These are phyloP conservation scores for Ciona savignyi DNA, from an alignment of 23 tunicate species.

Conservation along the genomic window DNA sequence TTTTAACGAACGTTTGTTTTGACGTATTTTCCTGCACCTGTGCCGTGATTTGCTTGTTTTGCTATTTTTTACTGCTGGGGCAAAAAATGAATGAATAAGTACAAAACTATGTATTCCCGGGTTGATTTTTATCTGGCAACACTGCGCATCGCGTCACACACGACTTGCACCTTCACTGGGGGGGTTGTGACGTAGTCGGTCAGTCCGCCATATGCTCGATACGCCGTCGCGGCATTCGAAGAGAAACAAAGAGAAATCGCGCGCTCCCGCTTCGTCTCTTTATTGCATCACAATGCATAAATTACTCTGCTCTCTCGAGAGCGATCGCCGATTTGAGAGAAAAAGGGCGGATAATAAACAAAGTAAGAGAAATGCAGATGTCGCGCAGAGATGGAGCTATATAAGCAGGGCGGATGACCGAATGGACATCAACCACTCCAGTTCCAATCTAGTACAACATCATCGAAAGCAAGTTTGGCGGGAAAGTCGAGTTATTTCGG, in stretches of 20 bases:
- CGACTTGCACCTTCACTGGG: not conserved
- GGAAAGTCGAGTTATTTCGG: too few species aligned
- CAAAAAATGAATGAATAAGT: too few species aligned
- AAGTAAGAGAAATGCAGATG: not conserved
- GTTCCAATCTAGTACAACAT: too few species aligned
- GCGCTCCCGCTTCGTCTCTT: not conserved
- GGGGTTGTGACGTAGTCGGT: conserved; percentile 1
- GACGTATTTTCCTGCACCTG: too few species aligned
- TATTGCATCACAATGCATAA: not conserved
- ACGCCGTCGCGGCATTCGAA: not conserved
- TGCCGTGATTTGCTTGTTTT: too few species aligned
- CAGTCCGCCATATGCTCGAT: not conserved
- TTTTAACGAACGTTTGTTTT: too few species aligned
- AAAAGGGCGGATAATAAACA: not conserved
- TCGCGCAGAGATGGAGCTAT: not conserved
- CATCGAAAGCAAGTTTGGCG: too few species aligned
- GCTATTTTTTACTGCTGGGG: too few species aligned
- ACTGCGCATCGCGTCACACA: not conserved
- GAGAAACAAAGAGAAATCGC: not conserved
- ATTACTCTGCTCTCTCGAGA: conserved; percentile 1
- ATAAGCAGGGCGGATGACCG: not conserved
- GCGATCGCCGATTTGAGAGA: not conserved
- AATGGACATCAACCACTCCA: not conserved
- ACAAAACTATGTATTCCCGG: too few species aligned
- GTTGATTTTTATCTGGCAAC: too few species aligned